A percentile compares a stretch with the other conserved stretches of the same genome.
These are phyloP conservation scores for Brachycybe producta DNA, from an alignment of 2,888 invertebrate genomes.

Conservation along the genomic window DNA sequence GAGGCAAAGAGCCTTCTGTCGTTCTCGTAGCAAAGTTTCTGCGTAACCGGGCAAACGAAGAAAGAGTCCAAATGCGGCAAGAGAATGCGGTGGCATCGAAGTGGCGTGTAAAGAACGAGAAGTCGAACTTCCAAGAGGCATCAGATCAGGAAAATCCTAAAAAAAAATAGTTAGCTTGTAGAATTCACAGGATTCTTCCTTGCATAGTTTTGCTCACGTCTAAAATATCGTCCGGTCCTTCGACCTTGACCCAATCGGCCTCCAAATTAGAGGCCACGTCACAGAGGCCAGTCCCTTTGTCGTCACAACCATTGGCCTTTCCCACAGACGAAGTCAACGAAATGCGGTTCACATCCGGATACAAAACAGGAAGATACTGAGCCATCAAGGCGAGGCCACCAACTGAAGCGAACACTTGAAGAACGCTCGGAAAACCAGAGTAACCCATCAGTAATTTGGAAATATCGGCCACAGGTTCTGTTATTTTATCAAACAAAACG, in stretches of 20 bases:
- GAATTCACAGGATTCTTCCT: background rate
- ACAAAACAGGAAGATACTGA: constrained; percentile 73
- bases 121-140: constrained; percentile 13
- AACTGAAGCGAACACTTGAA: constrained; percentile 74
- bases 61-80: constrained; percentile 80
- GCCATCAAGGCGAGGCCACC: constrained; percentile 81
- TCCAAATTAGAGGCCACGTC: constrained; percentile 22
- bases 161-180: constrained; percentile 3
- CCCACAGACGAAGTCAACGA: constrained; percentile 42
- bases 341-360: constrained; percentile 58
- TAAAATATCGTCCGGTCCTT: constrained; percentile 38
- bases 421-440: constrained; percentile 39
- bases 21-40: constrained; percentile 69
- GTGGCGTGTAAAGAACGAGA: constrained; percentile 13
- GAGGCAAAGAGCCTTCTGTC: constrained; percentile 71
- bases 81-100: constrained; percentile 63
- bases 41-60: constrained; percentile 81
- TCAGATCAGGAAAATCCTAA: constrained; percentile 19
- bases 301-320: constrained; percentile 20
- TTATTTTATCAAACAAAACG: background rate
- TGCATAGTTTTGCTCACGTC: constrained; percentile 35
- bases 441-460: constrained; percentile 26
- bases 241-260: constrained; percentile 45
- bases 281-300: constrained; percentile 1
- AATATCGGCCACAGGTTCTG: constrained; percentile 6